These are phyloP conservation scores for Pitangus sulphuratus DNA, from an alignment of 2,797 vertebrate species.

Conservation along the genomic window DNA sequence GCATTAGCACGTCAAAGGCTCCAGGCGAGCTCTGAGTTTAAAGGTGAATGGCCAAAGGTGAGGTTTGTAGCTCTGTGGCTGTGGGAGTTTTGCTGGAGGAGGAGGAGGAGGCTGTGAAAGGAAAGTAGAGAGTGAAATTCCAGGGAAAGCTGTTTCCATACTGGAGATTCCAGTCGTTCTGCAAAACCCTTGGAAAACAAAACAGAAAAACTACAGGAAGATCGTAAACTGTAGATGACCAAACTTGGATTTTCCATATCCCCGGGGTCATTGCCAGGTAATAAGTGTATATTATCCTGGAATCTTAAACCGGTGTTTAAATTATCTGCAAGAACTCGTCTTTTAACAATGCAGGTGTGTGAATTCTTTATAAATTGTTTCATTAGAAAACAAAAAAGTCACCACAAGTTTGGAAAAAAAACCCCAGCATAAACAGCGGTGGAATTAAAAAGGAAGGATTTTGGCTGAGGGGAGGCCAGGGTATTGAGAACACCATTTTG, in stretches of 20 bases:
- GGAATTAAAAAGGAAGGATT: slow-evolving; percentile 1
- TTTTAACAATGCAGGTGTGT: slow-evolving; percentile 1
- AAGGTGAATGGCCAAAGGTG: background rate
- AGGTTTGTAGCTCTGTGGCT: background rate
- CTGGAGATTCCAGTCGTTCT: background rate
- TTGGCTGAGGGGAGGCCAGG: background rate
- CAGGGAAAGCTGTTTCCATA: background rate
- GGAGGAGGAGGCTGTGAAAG: background rate
- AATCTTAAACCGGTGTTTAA: background rate
- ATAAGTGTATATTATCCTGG: background rate
- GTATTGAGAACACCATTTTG: background rate
- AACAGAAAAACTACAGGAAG: background rate
- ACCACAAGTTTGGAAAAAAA: background rate
- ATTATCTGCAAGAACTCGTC: background rate
- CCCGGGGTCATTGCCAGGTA: background rate
- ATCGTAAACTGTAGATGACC: background rate
- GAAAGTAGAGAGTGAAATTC: background rate
- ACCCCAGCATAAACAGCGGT: accelerated
- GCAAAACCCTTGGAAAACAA: background rate
- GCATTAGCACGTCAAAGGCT: background rate
- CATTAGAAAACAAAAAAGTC: background rate
- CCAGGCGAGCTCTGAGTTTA: background rate
- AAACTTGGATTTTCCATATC: background rate
- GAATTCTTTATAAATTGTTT: slow-evolving; percentile 5
- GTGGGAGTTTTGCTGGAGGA: background rate